Base-by-base conservation (phyloP, 2,113 vertebrate genomes). In the Recurvirostra avosetta region DNA sequence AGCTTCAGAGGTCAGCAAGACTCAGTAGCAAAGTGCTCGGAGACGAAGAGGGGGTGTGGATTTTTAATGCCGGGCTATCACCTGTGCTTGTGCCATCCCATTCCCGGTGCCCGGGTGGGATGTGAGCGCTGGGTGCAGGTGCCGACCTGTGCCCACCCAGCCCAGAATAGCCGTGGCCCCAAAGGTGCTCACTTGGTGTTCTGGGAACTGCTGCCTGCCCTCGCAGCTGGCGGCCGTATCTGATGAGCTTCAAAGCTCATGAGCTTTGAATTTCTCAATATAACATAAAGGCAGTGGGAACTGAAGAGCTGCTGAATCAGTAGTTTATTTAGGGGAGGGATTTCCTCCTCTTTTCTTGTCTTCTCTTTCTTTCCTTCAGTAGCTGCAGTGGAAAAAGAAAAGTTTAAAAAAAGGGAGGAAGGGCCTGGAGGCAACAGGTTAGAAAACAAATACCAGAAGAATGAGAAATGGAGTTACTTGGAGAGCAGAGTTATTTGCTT, bases 191-290 rank as follows among this genome's bases (percentile, higher is more conserved):
- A 1, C 14, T 16, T 9, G 10, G 29, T 47, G 22, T 52, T 15
- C 6, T 1, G 1, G 41, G 25, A 70, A 5, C 79, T 56, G n/a
- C 66, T 86, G 34, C 36, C 65, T 58, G 59, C 49, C 4, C 59
- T n/a, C 5, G 1, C 55, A 41, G 30, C 81, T 81, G n/a, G 5
- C 0, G 4, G 2, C 10, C 3, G 1, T 11, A 2, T 15, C 53
- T 29, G 36, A 5, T 41, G n/a, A n/a, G n/a, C n/a, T n/a, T n/a
- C n/a, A n/a, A n/a, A n/a, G 41, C 70, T 66, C 17, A 0, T 5
- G 41, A 72, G 47, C 32, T 70, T 15, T 77, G 55, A 32, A n/a
- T 77, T 80, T 59, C 38, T 23, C 50, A 6, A 0, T 22, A 2
- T 56, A 65, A 56, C 58, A 8, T 3, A n/a, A 71, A 36, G 27